These are phyloP conservation scores for Hiodon alosoides DNA, from an alignment of 2,113 vertebrate species.

Conservation along the genomic window DNA sequence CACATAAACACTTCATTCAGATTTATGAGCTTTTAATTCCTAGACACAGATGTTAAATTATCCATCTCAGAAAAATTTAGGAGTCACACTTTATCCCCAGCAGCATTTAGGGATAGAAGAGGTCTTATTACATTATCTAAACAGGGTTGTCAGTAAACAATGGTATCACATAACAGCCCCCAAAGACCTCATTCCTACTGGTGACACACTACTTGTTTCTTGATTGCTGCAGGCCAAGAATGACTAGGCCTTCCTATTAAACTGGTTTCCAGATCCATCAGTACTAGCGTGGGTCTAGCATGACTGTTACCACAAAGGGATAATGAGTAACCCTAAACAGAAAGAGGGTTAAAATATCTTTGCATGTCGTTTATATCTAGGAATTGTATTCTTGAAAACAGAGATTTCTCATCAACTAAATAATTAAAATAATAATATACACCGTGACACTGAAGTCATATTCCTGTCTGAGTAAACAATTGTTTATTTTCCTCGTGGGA, in stretches of 20 bases:
- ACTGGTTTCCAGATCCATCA: neutral
- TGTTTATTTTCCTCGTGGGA: neutral
- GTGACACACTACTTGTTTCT: neutral
- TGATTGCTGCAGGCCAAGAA: neutral
- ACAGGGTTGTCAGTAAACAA: slow-evolving; percentile 1
- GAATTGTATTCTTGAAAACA: neutral
- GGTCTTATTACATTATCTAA: slow-evolving; percentile 1
- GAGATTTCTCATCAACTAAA: neutral
- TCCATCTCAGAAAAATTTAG: neutral
- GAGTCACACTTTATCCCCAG: neutral
- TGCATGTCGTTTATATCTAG: too few relatives aligned
- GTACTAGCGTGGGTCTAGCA: too few relatives aligned
- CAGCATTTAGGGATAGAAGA: neutral
- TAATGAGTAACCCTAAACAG: too few relatives aligned
- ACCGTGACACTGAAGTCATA: neutral
- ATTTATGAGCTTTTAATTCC: slow-evolving; percentile 22
- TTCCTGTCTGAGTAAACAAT: too few relatives aligned
- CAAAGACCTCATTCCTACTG: neutral
- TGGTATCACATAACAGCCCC: neutral
- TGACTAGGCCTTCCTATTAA: neutral
- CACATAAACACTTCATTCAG: slow-evolving; percentile 18
- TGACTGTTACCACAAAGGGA: too few relatives aligned
- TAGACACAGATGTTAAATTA: slow-evolving; percentile 19
- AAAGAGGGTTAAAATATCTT: too few relatives aligned
- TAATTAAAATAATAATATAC: neutral